Evolutionary conservation across 1,140 invertebrate genomes (phyloP).

Genomic region (Penaeus chinensis): DNA sequence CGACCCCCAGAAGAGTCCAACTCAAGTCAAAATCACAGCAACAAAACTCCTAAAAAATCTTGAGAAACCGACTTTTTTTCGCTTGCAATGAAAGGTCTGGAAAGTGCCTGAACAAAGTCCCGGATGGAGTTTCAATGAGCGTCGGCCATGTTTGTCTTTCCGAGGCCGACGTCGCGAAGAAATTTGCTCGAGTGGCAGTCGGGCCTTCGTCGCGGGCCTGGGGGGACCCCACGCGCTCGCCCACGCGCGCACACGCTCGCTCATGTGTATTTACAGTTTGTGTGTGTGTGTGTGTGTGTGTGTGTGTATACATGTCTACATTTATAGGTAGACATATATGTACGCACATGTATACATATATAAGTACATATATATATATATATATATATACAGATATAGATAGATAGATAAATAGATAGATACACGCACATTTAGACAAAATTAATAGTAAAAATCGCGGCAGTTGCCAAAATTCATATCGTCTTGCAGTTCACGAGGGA

Average conservation of each 20-base stretch:
- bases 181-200: not conserved
- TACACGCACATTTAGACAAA: not conserved
- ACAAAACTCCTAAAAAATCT: too few species aligned
- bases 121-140: too few species aligned
- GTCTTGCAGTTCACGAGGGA: too few species aligned
- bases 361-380: constrained; percentile 7
- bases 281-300: not conserved
- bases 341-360: not conserved
- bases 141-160: too few species aligned
- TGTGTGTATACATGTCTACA: not conserved
- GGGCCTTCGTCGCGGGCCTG: not conserved
- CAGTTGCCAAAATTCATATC: not conserved
- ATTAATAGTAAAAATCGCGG: not conserved
- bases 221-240: not conserved
- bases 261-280: not conserved
- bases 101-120: too few species aligned
- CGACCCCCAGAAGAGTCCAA: too few species aligned
- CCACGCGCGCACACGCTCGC: not conserved
- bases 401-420: not conserved
- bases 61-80: too few species aligned
- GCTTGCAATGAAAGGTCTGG: too few species aligned
- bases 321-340: too few species aligned
- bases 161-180: not conserved
- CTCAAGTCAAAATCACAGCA: too few species aligned
- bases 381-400: not conserved